Evolutionary conservation across 2,888 invertebrate genomes (phyloP), one percentile per base, ranked within the genome.

Genomic region (Leptinotarsa rubiginosa): DNA sequence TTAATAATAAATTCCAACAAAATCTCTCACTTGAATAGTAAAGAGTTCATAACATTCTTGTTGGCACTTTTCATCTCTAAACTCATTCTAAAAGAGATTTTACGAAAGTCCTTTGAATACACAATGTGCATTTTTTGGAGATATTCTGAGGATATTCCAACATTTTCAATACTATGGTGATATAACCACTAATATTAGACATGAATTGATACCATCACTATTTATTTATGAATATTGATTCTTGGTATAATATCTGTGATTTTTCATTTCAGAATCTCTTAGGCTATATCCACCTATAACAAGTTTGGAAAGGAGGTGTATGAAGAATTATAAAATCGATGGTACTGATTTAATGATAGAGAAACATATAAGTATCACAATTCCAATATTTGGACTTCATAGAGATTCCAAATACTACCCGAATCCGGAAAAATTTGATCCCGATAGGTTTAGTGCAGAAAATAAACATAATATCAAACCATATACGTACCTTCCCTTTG

Each of bases 381-480:
- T 82, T 65, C 77, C 82, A 2, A 49, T 78, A 15, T 70, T 75
- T 3, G 78, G 74, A 4, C 49, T 82, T 2, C 79, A 81, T 12
- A 71, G 72, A 18, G 82, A 82, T 74, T 75, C 79, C 7, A 81
- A 81, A 67, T 73, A 79, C 52, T 82, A 76, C 54, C 80, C 80
- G 3, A 75, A 82, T 25, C 81, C 82, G 15, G 77, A 79, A 16
- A 79, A 74, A 65, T 82, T 81, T 62, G 81, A 82, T 74, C 82
- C 82, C 4, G 81, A 81, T 4, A 62, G 82, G 54, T 82, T 82
- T 72, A 78, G 41, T 59, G 66, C 72, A 16, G 78, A 80, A 67
- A 78, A 79, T 20, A 75, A 73, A 54, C 54, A 59, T 0, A 70
- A 69, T 18, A 70, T 77, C 47, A 77, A 78, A 56, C 73, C 74